phyloP scores from a whole-genome alignment of 2,113 vertebrate genomes.

The Bagarius yarrelli region DNA sequence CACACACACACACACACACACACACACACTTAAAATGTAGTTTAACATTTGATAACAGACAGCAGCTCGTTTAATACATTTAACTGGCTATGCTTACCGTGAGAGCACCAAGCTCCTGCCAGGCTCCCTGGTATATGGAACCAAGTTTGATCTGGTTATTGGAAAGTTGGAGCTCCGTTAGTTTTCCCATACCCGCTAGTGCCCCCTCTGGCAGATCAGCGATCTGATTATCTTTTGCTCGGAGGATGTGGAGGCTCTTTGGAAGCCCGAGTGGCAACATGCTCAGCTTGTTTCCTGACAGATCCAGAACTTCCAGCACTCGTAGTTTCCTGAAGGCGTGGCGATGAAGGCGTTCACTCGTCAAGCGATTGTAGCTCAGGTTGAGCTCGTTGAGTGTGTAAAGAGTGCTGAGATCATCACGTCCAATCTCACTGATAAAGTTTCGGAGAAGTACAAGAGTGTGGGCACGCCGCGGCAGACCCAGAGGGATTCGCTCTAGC shows the following conservation, averaged over 20 bases:
- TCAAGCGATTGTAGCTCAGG: conserved; percentile 95
- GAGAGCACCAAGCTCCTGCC: conserved; percentile 83
- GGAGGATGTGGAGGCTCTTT: conserved; percentile 83
- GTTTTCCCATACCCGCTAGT: conserved; percentile 83
- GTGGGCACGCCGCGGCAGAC: conserved; percentile 88
- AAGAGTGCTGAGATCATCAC: conserved; percentile 85
- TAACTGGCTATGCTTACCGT: conserved; percentile 72
- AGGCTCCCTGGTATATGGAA: conserved; percentile 85
- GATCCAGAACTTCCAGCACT: conserved; percentile 82
- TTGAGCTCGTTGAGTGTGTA: conserved; percentile 93
- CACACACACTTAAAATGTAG: background rate
- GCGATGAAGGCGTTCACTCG: conserved; percentile 79
- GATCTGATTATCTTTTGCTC: conserved; percentile 88
- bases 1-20: conserved; percentile 41
- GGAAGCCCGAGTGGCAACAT: conserved; percentile 83
- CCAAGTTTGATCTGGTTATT: conserved; percentile 85
- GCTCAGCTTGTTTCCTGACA: conserved; percentile 87
- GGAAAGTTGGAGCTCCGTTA: conserved; percentile 84
- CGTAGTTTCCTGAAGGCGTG: conserved; percentile 94
- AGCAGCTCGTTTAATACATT: background rate
- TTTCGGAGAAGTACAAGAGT: conserved; percentile 96
- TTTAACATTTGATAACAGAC: background rate
- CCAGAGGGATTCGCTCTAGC: conserved; percentile 86
- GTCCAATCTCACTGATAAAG: conserved; percentile 83
- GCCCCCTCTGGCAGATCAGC: conserved; percentile 77